Percentiles rank a stretch among this genome's conserved stretches.
phyloP scores from a whole-genome alignment of 1,140 invertebrate species.

The Cyrtorhinus lividipennis region DNA sequence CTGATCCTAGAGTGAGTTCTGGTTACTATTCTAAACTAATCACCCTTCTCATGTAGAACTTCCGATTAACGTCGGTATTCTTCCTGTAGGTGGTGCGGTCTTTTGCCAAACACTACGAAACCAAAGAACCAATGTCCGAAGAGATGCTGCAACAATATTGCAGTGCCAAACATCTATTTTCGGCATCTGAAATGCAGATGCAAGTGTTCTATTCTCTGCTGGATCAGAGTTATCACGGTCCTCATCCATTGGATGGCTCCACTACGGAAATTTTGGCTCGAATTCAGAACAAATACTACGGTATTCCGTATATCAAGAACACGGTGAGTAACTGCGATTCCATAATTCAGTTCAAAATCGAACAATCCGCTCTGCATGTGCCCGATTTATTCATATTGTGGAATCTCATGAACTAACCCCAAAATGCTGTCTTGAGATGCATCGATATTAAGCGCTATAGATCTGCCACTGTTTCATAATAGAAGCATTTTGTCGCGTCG shows the following conservation, averaged over 20 bases:
- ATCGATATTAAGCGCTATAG: too few relatives aligned
- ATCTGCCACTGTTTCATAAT: too few relatives aligned
- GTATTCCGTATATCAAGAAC: slow-evolving; percentile 69
- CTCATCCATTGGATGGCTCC: slow-evolving; percentile 34
- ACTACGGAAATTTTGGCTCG: slow-evolving; percentile 69
- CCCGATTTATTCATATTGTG: too few relatives aligned
- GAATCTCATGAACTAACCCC: too few relatives aligned
- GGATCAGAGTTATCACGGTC: slow-evolving; percentile 78
- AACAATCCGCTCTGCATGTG: too few relatives aligned
- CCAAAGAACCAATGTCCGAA: slow-evolving; percentile 65
- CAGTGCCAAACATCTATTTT: slow-evolving; percentile 69
- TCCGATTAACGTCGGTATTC: too few relatives aligned
- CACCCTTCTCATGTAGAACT: too few relatives aligned
- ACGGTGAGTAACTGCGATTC: slow-evolving; percentile 43
- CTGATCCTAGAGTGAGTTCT: slow-evolving; percentile 61
- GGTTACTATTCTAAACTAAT: too few relatives aligned
- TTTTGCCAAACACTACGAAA: slow-evolving; percentile 86
- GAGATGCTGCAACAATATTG: slow-evolving; percentile 61
- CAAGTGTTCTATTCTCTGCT: slow-evolving; percentile 81
- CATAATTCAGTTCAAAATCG: background rate
- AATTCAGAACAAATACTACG: slow-evolving; percentile 71
- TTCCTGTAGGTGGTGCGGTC: slow-evolving; percentile 55
- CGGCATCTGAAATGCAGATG: slow-evolving; percentile 77
- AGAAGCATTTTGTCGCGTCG: too few relatives aligned
- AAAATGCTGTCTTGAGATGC: too few relatives aligned